Evolutionary conservation across 2,797 vertebrate species (phyloP).

Genomic region (Cryptoblepharus egeriae): DNA sequence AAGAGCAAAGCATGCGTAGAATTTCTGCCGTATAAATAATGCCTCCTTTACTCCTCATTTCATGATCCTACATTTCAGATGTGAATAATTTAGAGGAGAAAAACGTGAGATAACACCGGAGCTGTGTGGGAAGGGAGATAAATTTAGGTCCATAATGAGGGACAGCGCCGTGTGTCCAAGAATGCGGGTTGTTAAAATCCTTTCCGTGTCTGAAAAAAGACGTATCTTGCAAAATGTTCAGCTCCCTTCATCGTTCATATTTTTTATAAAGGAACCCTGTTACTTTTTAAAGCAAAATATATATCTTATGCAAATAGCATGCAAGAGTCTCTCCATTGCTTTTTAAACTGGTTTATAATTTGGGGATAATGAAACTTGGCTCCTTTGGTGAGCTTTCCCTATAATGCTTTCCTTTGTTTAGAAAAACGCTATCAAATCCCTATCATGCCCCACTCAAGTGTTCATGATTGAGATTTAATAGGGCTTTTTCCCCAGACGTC

Average conservation of each 20-base stretch:
- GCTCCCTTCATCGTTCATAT: constrained; percentile 6
- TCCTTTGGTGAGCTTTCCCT: not conserved
- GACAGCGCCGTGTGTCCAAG: constrained; percentile 47
- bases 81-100: constrained; percentile 59
- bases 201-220: constrained; percentile 48
- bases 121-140: constrained; percentile 63
- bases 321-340: constrained; percentile 23
- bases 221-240: constrained; percentile 54
- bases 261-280: not conserved
- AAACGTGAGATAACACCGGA: constrained; percentile 50
- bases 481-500: no score
- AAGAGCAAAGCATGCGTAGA: constrained; percentile 38
- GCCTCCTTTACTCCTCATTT: constrained; percentile 50
- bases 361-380: constrained; percentile 28
- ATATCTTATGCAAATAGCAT: constrained; percentile 14
- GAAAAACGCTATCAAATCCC: no score
- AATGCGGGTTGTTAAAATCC: constrained; percentile 46
- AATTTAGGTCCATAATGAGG: constrained; percentile 64
- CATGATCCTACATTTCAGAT: constrained; percentile 51
- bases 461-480: not conserved
- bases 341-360: not conserved
- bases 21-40: constrained; percentile 61
- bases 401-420: not conserved
- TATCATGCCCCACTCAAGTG: no score
- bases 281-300: constrained; percentile 14